Evolutionary conservation across 64 coral and sea anemone species (phyloP).

Genomic region (Catalaphyllia jardinei): DNA sequence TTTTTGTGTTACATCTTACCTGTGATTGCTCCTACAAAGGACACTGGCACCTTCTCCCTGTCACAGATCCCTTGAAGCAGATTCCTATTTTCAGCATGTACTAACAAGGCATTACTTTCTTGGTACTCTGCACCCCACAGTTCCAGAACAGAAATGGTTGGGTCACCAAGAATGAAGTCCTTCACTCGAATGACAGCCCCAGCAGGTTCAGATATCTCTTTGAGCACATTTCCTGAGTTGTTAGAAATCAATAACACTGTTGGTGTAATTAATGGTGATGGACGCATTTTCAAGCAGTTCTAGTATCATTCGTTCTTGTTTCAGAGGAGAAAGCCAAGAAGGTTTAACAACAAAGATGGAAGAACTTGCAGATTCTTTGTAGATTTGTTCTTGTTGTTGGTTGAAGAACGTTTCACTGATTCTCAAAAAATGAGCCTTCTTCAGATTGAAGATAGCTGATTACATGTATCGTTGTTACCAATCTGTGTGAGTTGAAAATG

Average conservation of each 20-base stretch:
- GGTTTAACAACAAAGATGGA: too few species aligned
- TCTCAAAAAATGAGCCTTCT: too few species aligned
- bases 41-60: conserved; percentile 91
- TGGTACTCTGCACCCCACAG: conserved; percentile 98
- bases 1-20: conserved; percentile 35
- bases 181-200: conserved; percentile 79
- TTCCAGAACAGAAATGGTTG: conserved; percentile 89
- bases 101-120: conserved; percentile 93
- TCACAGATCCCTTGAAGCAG: conserved; percentile 71
- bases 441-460: too few species aligned
- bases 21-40: conserved; percentile 94
- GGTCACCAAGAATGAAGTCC: conserved; percentile 91
- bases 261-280: too few species aligned
- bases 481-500: too few species aligned
- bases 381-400: too few species aligned
- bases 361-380: too few species aligned
- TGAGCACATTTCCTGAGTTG: conserved; percentile 90
- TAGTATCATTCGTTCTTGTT: too few species aligned
- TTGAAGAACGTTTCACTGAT: too few species aligned
- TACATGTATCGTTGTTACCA: too few species aligned
- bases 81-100: conserved; percentile 53
- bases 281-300: too few species aligned
- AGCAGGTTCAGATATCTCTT: conserved; percentile 94
- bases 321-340: too few species aligned
- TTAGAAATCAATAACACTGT: background rate